phyloP scores from a whole-genome alignment of 2,888 invertebrate genomes.

The Orthosia gothica region DNA sequence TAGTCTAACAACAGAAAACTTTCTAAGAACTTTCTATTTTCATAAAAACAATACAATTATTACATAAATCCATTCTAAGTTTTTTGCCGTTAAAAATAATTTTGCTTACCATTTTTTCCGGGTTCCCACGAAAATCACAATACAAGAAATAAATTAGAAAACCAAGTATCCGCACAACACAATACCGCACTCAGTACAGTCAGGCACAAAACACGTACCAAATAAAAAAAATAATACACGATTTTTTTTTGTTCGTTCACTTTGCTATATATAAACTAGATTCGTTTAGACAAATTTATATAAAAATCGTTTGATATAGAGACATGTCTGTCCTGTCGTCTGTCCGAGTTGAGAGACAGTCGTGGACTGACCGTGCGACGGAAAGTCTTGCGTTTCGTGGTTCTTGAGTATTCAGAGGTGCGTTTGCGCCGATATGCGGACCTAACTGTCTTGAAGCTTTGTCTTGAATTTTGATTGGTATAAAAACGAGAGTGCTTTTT shows the following conservation, averaged over 20 bases:
- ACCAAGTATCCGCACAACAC: constrained; percentile 72
- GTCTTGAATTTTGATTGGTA: constrained; percentile 84
- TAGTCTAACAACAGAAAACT: constrained; percentile 37
- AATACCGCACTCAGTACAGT: constrained; percentile 68
- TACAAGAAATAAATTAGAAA: constrained; percentile 72
- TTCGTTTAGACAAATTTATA: constrained; percentile 69
- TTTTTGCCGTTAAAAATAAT: background rate
- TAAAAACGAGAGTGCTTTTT: constrained; percentile 87
- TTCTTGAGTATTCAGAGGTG: constrained; percentile 85
- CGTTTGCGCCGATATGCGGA: constrained; percentile 82
- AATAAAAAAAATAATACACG: constrained; percentile 56
- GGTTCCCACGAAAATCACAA: constrained; percentile 72
- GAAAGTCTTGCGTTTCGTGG: constrained; percentile 81
- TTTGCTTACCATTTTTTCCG: constrained; percentile 83
- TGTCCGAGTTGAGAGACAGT: constrained; percentile 86
- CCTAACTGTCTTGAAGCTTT: constrained; percentile 88
- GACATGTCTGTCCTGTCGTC: constrained; percentile 85
- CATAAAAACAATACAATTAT: constrained; percentile 10
- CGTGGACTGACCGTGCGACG: constrained; percentile 85
- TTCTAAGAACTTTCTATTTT: constrained; percentile 67
- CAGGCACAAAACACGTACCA: constrained; percentile 64
- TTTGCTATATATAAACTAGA: constrained; percentile 70
- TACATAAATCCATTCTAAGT: background rate
- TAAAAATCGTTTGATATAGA: constrained; percentile 67
- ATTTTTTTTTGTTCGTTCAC: constrained; percentile 62